phyloP scores from a whole-genome alignment of 2,888 invertebrate species.

The Theodoxus fluviatilis region DNA sequence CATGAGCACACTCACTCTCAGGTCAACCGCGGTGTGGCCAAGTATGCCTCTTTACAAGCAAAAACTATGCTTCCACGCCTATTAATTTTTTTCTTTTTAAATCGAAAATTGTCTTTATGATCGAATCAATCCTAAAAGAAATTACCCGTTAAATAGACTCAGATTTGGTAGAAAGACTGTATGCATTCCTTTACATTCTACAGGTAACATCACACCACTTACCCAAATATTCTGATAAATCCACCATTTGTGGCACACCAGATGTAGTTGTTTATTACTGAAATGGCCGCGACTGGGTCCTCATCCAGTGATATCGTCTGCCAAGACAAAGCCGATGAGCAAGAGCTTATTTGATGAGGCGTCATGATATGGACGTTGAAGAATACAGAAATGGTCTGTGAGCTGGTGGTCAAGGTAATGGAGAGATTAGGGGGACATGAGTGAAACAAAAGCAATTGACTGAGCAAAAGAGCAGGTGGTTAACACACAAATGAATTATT shows the following conservation, averaged over 20 bases:
- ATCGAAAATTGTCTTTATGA: background rate
- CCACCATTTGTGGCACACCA: conserved; percentile 92
- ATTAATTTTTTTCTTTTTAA: too few species aligned
- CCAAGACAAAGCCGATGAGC: conserved; percentile 22
- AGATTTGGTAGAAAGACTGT: background rate
- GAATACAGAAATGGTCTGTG: too few species aligned
- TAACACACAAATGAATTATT: too few species aligned
- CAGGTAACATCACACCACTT: conserved; percentile 38
- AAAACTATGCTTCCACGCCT: too few species aligned
- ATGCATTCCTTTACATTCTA: too few species aligned
- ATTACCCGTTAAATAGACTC: background rate
- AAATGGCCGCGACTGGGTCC: conserved; percentile 70
- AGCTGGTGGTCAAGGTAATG: too few species aligned
- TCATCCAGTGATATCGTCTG: conserved; percentile 47
- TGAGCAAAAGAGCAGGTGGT: too few species aligned
- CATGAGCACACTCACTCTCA: too few species aligned
- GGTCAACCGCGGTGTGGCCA: too few species aligned
- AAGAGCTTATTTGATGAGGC: background rate
- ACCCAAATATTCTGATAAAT: conserved; percentile 83
- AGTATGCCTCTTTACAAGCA: too few species aligned
- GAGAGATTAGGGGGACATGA: too few species aligned
- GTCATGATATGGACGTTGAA: background rate
- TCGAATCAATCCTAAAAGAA: background rate
- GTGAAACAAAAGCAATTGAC: too few species aligned
- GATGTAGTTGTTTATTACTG: conserved; percentile 75